A percentile compares a stretch with the other conserved stretches of the same genome.
These are phyloP conservation scores for Dichetophora obliterata DNA, from an alignment of 2,888 invertebrate species.

Conservation along the genomic window DNA sequence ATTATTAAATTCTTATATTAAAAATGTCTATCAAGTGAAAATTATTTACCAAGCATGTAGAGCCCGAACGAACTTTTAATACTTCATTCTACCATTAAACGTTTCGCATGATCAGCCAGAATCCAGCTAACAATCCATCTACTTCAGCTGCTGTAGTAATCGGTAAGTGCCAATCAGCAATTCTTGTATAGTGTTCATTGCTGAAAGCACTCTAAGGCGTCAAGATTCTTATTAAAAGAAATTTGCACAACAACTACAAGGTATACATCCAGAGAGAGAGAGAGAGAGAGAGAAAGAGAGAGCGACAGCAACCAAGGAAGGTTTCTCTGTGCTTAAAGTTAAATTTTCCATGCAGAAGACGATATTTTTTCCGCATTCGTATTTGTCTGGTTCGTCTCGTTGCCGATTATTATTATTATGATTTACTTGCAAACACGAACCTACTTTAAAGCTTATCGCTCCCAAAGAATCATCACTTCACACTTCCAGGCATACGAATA, in stretches of 20 bases:
- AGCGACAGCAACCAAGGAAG: background rate
- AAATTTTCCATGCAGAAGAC: slow-evolving; percentile 37
- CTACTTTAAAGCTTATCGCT: slow-evolving; percentile 59
- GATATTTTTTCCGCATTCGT: slow-evolving; percentile 43
- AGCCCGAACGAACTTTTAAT: too few species aligned
- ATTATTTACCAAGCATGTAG: too few species aligned
- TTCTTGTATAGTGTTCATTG: slow-evolving; percentile 19
- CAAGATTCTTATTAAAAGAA: slow-evolving; percentile 66
- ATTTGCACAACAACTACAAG: slow-evolving; percentile 57
- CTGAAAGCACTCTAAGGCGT: slow-evolving; percentile 58
- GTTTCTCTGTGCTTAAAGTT: slow-evolving; percentile 33
- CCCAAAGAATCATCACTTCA: slow-evolving; percentile 68
- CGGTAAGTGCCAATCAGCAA: slow-evolving; percentile 16
- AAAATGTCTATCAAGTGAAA: too few species aligned
- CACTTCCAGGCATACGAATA: slow-evolving; percentile 57
- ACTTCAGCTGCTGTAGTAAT: background rate
- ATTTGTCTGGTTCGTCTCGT: slow-evolving; percentile 30
- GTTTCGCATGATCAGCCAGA: too few species aligned
- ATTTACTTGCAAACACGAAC: slow-evolving; percentile 37
- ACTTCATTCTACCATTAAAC: too few species aligned
- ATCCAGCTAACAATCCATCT: background rate
- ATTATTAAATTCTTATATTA: too few species aligned
- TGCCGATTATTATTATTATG: slow-evolving; percentile 53
- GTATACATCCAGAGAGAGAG: slow-evolving; percentile 9
- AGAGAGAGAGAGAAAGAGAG: background rate